phyloP scores from a whole-genome alignment of 1,140 invertebrate genomes.

The Polypedilum pembai region DNA sequence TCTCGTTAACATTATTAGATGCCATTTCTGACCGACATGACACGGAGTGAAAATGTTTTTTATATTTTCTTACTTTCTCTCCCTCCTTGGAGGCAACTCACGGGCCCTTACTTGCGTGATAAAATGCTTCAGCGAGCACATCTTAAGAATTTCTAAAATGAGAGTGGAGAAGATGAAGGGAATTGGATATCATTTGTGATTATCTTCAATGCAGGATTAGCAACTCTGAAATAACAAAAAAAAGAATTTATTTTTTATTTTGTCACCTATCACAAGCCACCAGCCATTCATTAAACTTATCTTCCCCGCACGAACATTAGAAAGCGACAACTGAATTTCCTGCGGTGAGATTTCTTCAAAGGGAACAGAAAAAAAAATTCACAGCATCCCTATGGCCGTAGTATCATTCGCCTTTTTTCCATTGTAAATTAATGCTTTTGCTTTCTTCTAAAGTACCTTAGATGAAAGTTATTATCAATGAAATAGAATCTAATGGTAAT shows the following conservation, averaged over 20 bases:
- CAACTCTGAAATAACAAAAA: too few relatives aligned
- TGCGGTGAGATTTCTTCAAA: too few relatives aligned
- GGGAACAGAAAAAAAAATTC: too few relatives aligned
- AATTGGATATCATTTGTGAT: slow-evolving; percentile 11
- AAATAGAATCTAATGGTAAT: slow-evolving; percentile 13
- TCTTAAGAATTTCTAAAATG: background rate
- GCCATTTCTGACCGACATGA: slow-evolving; percentile 15
- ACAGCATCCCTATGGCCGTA: too few relatives aligned
- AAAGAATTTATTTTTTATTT: too few relatives aligned
- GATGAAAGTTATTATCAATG: background rate
- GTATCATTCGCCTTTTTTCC: too few relatives aligned
- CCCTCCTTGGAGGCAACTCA: background rate
- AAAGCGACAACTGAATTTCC: too few relatives aligned
- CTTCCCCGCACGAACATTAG: too few relatives aligned
- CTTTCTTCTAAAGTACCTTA: too few relatives aligned
- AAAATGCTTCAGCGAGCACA: slow-evolving; percentile 3
- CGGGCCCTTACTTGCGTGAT: background rate
- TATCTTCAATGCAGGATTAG: background rate
- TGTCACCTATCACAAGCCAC: too few relatives aligned
- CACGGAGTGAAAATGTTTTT: slow-evolving; percentile 6
- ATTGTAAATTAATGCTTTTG: too few relatives aligned
- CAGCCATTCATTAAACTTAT: too few relatives aligned
- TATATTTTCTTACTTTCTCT: background rate
- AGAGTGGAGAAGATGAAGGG: background rate
- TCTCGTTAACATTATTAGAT: slow-evolving; percentile 18